These are phyloP conservation scores for Hyposoter didymator DNA, from an alignment of 2,888 invertebrate genomes.

Conservation along the genomic window DNA sequence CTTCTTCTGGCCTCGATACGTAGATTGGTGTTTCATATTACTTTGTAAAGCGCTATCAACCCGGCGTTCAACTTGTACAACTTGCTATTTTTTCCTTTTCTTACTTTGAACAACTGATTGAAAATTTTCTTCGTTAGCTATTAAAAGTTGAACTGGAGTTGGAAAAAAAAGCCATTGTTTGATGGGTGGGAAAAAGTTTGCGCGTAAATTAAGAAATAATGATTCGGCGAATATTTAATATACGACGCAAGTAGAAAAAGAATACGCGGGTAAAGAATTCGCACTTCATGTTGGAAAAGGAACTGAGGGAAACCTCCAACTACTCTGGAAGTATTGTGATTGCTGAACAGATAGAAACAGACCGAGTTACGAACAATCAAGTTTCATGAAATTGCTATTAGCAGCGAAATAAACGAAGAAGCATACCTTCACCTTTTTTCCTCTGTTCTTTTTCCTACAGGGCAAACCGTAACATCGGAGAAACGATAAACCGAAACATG, in stretches of 20 bases:
- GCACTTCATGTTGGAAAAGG: not conserved
- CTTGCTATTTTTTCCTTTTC: conserved; percentile 3
- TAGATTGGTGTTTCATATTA: conserved; percentile 51
- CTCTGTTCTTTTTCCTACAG: conserved; percentile 54
- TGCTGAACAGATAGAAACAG: not conserved
- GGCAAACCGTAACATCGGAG: conserved; percentile 67
- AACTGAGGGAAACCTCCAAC: not conserved
- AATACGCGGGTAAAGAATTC: not conserved
- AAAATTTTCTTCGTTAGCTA: conserved; percentile 45
- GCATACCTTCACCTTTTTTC: conserved; percentile 43
- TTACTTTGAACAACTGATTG: conserved; percentile 48
- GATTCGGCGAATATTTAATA: conserved; percentile 42
- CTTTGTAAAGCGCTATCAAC: conserved; percentile 41
- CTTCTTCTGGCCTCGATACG: conserved; percentile 8
- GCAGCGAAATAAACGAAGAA: conserved; percentile 62
- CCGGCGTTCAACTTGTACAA: conserved; percentile 26
- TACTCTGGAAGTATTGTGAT: not conserved
- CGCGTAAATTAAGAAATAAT: conserved; percentile 54
- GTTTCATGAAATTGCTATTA: conserved; percentile 79
- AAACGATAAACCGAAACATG: not conserved
- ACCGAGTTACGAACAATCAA: conserved; percentile 70
- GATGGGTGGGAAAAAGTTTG: conserved; percentile 12
- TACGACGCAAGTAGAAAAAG: conserved; percentile 18
- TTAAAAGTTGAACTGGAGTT: conserved; percentile 44
- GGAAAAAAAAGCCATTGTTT: not conserved